Percentiles rank a stretch among this genome's conserved stretches.
Conservation (phyloP, 2,113 vertebrate species). For the Phalacrocorax carbo region DNA sequence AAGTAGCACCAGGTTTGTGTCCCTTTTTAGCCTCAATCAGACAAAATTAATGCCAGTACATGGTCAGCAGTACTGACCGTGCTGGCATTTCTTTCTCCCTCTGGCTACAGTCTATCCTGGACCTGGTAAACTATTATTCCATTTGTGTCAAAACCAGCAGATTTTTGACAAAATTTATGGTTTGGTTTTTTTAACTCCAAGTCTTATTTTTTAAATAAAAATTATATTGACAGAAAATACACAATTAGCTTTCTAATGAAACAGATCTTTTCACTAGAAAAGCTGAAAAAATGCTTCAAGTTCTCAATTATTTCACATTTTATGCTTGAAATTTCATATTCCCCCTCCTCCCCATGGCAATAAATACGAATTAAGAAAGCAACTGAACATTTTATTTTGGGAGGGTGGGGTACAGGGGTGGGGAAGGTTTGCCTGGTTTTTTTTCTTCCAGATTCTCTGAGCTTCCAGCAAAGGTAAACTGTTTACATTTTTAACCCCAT, state of each 20-base stretch:
- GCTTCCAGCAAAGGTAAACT: background rate
- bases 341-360: background rate
- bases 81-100: background rate
- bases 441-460: background rate
- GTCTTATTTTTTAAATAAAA: background rate
- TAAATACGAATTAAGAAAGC: background rate
- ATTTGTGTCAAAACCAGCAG: background rate
- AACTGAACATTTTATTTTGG: background rate
- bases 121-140: background rate
- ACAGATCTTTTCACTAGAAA: background rate
- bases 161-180: background rate
- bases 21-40: background rate
- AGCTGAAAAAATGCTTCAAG: background rate
- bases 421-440: background rate
- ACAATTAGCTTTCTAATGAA: background rate
- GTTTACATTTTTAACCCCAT: background rate
- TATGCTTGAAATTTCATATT: background rate
- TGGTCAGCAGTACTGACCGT: background rate
- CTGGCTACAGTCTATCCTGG: background rate
- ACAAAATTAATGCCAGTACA: background rate
- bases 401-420: accelerated
- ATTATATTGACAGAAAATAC: background rate
- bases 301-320: background rate
- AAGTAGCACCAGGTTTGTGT: background rate
- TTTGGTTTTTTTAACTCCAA: too few species aligned